A percentile compares a stretch with the other conserved stretches of the same genome.
phyloP scores from a whole-genome alignment of 2,113 vertebrate species.

The Esox niger region DNA sequence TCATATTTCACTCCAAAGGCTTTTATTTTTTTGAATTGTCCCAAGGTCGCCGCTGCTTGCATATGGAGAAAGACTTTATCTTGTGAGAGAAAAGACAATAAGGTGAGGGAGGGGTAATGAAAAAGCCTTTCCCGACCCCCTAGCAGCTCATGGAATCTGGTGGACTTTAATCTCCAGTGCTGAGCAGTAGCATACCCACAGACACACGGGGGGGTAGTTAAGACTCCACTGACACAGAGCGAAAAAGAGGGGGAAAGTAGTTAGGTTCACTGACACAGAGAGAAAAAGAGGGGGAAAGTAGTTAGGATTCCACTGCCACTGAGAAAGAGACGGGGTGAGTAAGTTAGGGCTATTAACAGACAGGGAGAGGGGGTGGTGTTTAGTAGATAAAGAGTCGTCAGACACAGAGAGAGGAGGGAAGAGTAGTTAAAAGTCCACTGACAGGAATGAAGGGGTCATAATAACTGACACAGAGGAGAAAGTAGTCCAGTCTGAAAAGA shows the following conservation, averaged over 20 bases:
- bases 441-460: too few species aligned
- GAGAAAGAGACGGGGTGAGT: neutral
- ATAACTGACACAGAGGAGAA: neutral
- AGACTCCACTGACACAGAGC: neutral
- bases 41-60: neutral
- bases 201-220: too few species aligned
- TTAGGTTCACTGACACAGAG: neutral
- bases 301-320: too few species aligned
- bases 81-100: neutral
- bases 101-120: conserved; percentile 3
- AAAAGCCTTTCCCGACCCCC: conserved; percentile 1
- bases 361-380: neutral
- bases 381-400: too few species aligned
- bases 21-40: conserved; percentile 4
- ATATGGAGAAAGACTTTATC: conserved; percentile 6
- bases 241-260: neutral
- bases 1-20: neutral
- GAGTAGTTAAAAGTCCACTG: neutral
- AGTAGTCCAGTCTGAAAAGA: neutral
- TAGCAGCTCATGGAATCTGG: neutral
- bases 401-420: neutral
- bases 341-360: neutral
- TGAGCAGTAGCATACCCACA: too few species aligned
- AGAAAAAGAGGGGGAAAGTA: too few species aligned
- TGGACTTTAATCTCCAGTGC: neutral